phyloP scores from a whole-genome alignment of 2,888 invertebrate genomes.

The Scaptomyza cyrtandrae region DNA sequence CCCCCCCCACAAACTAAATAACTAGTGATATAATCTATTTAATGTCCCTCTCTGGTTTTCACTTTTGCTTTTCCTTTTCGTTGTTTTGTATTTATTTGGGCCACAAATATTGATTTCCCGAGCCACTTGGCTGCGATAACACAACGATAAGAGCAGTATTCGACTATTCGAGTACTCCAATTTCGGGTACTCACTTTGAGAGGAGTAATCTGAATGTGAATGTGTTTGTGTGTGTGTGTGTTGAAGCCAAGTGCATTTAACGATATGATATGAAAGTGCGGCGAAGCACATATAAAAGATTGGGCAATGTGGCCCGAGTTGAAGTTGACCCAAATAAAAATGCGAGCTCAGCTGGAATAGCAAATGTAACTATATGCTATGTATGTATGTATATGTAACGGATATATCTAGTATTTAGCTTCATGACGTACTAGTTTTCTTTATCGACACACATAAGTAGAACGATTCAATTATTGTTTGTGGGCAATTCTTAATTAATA shows the following conservation, averaged over 20 bases:
- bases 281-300: slow-evolving; percentile 32
- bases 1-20: slow-evolving; percentile 22
- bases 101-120: slow-evolving; percentile 73
- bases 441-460: slow-evolving; percentile 1
- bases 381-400: slow-evolving; percentile 1
- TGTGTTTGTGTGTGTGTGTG: too few relatives aligned
- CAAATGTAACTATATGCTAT: neutral
- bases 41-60: slow-evolving; percentile 34
- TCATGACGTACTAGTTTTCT: slow-evolving; percentile 9
- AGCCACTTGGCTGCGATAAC: slow-evolving; percentile 40
- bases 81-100: slow-evolving; percentile 50
- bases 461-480: slow-evolving; percentile 45
- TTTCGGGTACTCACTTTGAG: slow-evolving; percentile 31
- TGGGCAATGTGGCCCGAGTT: slow-evolving; percentile 45
- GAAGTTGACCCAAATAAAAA: slow-evolving; percentile 56
- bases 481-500: slow-evolving; percentile 44
- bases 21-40: slow-evolving; percentile 43
- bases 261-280: slow-evolving; percentile 69
- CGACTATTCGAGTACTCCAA: slow-evolving; percentile 5
- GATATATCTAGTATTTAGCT: slow-evolving; percentile 11
- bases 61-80: slow-evolving; percentile 17
- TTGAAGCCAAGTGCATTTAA: slow-evolving; percentile 72
- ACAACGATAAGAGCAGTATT: slow-evolving; percentile 49
- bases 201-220: too few relatives aligned
- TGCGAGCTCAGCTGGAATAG: slow-evolving; percentile 36